phyloP scores from a whole-genome alignment of 2,797 vertebrate species.

The Lagodon rhomboides region DNA sequence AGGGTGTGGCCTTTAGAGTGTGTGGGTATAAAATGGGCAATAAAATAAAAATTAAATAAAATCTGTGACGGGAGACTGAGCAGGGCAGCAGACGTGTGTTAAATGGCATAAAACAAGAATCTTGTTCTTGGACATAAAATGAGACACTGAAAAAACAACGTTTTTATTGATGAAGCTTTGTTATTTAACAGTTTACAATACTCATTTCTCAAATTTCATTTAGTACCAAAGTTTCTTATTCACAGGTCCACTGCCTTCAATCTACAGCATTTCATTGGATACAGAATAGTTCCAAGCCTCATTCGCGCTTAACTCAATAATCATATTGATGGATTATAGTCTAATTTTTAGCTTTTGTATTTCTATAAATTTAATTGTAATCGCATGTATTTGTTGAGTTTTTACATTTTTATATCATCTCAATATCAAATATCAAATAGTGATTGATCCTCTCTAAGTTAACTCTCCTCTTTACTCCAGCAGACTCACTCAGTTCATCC shows the following conservation, averaged over 20 bases:
- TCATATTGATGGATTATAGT: neutral
- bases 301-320: neutral
- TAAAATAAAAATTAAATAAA: too few species aligned
- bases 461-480: slow-evolving; percentile 8
- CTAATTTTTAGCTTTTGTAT: neutral
- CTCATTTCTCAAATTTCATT: neutral
- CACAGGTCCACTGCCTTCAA: neutral
- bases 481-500: slow-evolving; percentile 87
- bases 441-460: neutral
- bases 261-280: neutral
- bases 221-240: neutral
- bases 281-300: neutral
- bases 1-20: too few species aligned
- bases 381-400: neutral
- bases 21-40: too few species aligned
- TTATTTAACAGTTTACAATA: neutral
- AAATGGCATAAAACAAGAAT: too few species aligned
- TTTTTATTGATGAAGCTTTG: too few species aligned
- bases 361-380: neutral
- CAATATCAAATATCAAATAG: neutral
- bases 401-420: neutral
- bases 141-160: neutral
- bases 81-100: too few species aligned
- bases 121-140: neutral
- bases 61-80: too few species aligned